Conservation (phyloP, 2,113 vertebrate genomes). For the Callospermophilus lateralis region DNA sequence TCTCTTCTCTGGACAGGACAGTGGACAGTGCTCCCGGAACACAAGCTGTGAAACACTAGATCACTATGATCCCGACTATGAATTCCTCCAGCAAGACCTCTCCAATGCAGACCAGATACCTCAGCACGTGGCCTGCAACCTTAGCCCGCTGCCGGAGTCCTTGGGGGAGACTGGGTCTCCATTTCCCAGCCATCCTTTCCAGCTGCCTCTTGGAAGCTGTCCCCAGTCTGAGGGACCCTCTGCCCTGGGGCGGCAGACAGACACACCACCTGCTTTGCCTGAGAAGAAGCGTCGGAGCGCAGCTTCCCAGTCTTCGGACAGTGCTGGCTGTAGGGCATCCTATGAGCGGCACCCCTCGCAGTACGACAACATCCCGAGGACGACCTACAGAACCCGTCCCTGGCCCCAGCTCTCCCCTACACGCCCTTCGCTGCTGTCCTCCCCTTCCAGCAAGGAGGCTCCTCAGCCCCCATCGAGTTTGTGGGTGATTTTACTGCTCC, state of each 20-base stretch:
- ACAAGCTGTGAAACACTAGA: slow-evolving; percentile 99
- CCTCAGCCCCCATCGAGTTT: slow-evolving; percentile 87
- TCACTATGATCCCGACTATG: slow-evolving; percentile 98
- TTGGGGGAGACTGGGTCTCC: slow-evolving; percentile 92
- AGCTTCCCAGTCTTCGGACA: slow-evolving; percentile 87
- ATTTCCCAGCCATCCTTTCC: slow-evolving; percentile 92
- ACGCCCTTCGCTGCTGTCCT: slow-evolving; percentile 91
- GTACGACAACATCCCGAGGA: slow-evolving; percentile 96
- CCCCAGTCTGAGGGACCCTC: slow-evolving; percentile 80
- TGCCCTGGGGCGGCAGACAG: slow-evolving; percentile 74
- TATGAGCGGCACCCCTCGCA: slow-evolving; percentile 96
- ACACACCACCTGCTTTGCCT: slow-evolving; percentile 94
- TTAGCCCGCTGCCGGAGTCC: slow-evolving; percentile 96
- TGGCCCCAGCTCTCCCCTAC: slow-evolving; percentile 82
- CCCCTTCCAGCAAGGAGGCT: slow-evolving; percentile 92
- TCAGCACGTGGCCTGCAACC: slow-evolving; percentile 88
- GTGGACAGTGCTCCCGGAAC: slow-evolving; percentile 98
- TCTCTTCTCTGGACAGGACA: slow-evolving; percentile 98
- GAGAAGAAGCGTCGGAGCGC: slow-evolving; percentile 96
- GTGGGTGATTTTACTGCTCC: slow-evolving; percentile 88
- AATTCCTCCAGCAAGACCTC: slow-evolving; percentile 98
- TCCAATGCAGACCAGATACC: slow-evolving; percentile 93
- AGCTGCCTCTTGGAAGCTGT: slow-evolving; percentile 84
- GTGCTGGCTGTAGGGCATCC: slow-evolving; percentile 86
- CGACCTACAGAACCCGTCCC: slow-evolving; percentile 87